Evolutionary conservation across 2,888 invertebrate genomes (phyloP), one percentile per base, ranked within the genome.

Genomic region (Tiphia femorata): DNA sequence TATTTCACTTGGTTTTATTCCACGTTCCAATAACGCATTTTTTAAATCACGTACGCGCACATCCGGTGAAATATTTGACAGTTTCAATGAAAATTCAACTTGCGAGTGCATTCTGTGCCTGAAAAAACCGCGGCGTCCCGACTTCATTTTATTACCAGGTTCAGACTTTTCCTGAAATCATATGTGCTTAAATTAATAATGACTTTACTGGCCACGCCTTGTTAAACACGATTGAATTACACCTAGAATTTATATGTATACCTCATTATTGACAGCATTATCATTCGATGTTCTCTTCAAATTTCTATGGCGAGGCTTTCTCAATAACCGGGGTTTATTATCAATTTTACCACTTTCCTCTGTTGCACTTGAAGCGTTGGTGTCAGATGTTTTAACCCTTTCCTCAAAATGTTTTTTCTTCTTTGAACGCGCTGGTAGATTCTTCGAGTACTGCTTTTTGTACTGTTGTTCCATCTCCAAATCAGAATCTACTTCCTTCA

Each of bases 1-100:
- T 83, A 93, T 93, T 62, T 90, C 88, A 70, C 88, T 88, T 3
- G 93, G 93, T 76, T 91, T 91, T 51, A 93, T 90, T 40, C 92
- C 91, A 68, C 92, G 89, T 73, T 91, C 91, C 35, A 86, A 86
- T 25, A 93, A 83, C 27, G 92, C 93, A 44, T 88, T 87, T 78
- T 93, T 93, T 70, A 93, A 83, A 76, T 93, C 92, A 42, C 91
- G 89, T 6, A 93, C 89, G 60, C 92, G 87, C 8, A 91, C 90
- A 59, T 87, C 88, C 14, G 88, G 88, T 50, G 90, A 88, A 74
- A 93, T 91, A 78, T 93, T 93, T 10, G 90, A 89, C 49, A 93
- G 88, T 86, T 85, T 84, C 33, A 87, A 70, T 4, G 89, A 88
- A 79, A 89, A 89, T 59, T 88, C 88, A 19, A 88, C 86, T 53